These are phyloP conservation scores for Alexandromys fortis DNA, from an alignment of 2,113 vertebrate species.

Conservation along the genomic window DNA sequence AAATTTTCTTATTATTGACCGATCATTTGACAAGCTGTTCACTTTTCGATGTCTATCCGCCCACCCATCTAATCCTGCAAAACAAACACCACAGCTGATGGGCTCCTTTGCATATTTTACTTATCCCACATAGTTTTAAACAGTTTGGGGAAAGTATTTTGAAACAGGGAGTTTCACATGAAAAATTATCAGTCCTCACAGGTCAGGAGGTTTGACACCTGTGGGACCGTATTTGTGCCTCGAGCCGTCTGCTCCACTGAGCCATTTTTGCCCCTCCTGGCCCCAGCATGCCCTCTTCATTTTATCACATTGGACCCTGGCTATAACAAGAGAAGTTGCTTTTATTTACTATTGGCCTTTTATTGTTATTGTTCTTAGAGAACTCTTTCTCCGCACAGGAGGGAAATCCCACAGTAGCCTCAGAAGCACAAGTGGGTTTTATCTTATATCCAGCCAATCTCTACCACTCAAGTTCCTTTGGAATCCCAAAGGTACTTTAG, in stretches of 20 bases:
- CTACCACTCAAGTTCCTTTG: not conserved
- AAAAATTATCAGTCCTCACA: not conserved
- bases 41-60: not conserved
- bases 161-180: not conserved
- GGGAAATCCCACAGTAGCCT: not conserved
- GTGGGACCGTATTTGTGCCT: not conserved
- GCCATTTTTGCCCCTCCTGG: rapidly evolving
- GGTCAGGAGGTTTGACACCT: not conserved
- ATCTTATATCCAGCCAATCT: not conserved
- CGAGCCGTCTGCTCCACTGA: not conserved
- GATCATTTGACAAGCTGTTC: not conserved
- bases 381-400: not conserved
- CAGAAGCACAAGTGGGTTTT: not conserved
- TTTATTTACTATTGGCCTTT: not conserved
- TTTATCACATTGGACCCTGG: no score
- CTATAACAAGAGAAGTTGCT: not conserved
- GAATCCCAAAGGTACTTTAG: not conserved
- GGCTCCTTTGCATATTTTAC: not conserved
- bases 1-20: not conserved
- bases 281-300: not conserved
- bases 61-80: not conserved
- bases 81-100: not conserved
- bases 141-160: constrained; percentile 3
- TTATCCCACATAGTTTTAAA: not conserved
- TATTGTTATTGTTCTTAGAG: not conserved